phyloP scores from a whole-genome alignment of 2,113 vertebrate species.

The Octodon degus region DNA sequence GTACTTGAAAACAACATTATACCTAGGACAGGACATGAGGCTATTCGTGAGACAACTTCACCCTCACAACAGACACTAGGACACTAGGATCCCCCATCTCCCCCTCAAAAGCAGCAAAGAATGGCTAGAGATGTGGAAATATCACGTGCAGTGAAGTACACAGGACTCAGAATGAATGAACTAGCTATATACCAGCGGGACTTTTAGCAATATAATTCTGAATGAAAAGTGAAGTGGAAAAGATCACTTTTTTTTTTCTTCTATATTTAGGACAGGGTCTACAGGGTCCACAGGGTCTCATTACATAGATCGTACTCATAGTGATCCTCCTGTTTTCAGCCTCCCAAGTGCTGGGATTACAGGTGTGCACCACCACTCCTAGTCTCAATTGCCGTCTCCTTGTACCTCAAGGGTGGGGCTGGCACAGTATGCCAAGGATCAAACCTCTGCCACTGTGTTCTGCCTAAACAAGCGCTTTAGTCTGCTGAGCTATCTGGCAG shows the following conservation, averaged over 20 bases:
- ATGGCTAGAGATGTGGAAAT: background rate
- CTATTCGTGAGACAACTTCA: background rate
- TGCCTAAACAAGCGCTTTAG: too few species aligned
- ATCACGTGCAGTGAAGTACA: background rate
- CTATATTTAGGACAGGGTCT: too few species aligned
- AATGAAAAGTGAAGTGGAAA: slow-evolving; percentile 47
- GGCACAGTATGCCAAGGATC: too few species aligned
- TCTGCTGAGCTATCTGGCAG: too few species aligned
- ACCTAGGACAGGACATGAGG: slow-evolving; percentile 86
- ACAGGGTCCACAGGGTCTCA: too few species aligned
- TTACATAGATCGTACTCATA: too few species aligned
- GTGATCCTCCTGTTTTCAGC: too few species aligned
- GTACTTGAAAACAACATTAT: slow-evolving; percentile 98
- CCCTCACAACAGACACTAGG: background rate
- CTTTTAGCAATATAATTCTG: background rate
- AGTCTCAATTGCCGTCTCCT: too few species aligned
- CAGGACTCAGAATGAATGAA: background rate
- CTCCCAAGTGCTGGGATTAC: too few species aligned
- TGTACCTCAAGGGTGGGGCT: too few species aligned
- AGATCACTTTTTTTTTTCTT: background rate
- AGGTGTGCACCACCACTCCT: too few species aligned
- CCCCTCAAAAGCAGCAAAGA: background rate
- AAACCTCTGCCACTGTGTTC: too few species aligned
- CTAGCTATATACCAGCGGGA: background rate
- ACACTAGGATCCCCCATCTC: background rate